These are phyloP conservation scores for Mastomys coucha DNA, from an alignment of 2,113 vertebrate genomes.

Conservation along the genomic window DNA sequence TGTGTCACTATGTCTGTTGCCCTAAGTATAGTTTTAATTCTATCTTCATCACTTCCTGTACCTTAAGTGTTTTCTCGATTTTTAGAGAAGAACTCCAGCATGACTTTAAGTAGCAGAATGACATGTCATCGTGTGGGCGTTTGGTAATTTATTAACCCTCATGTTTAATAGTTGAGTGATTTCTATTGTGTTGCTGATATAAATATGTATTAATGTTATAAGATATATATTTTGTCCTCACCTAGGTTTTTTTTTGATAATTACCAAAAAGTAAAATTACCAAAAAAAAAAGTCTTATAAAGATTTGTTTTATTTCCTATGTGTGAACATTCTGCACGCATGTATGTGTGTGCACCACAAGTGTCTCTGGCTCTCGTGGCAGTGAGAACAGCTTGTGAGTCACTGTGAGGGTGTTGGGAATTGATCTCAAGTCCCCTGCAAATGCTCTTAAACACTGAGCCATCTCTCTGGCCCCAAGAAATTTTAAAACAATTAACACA, in stretches of 20 bases:
- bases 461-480: background rate
- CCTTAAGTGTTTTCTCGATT: background rate
- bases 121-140: background rate
- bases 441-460: background rate
- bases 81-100: background rate
- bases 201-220: background rate
- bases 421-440: background rate
- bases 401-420: background rate
- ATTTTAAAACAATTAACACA: background rate
- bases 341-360: background rate
- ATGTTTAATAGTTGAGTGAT: background rate
- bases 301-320: background rate
- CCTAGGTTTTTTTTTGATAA: background rate
- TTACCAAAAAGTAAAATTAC: background rate
- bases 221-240: background rate
- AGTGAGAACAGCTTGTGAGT: background rate
- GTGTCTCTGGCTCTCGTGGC: background rate
- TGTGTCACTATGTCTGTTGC: background rate
- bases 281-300: background rate
- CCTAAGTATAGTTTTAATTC: background rate
- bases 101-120: background rate
- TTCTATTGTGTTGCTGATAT: background rate
- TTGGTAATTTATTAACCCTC: background rate
- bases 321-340: background rate
- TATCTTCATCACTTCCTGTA: background rate